These are phyloP conservation scores for Eupithecia abbreviata DNA, from an alignment of 2,888 invertebrate genomes.

Conservation along the genomic window DNA sequence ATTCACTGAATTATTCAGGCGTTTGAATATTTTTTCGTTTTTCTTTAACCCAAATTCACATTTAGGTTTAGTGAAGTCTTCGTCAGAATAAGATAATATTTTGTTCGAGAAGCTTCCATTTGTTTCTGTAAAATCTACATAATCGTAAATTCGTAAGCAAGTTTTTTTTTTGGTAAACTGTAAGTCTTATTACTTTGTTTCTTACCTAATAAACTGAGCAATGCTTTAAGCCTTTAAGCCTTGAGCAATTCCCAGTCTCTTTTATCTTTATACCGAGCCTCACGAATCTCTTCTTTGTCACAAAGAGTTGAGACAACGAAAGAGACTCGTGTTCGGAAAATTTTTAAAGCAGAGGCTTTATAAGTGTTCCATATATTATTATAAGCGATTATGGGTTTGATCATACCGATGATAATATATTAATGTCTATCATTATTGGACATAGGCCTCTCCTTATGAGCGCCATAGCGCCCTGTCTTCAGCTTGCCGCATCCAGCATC, in stretches of 20 bases:
- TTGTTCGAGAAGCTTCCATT: background rate
- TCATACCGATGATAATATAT: too few relatives aligned
- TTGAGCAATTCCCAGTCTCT: background rate
- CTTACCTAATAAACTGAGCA: background rate
- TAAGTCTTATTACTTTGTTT: background rate
- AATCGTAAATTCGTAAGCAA: background rate
- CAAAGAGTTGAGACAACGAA: too few relatives aligned
- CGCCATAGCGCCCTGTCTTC: too few relatives aligned
- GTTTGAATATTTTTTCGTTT: constrained; percentile 55
- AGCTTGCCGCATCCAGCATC: too few relatives aligned
- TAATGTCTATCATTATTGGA: too few relatives aligned
- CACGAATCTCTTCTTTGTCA: too few relatives aligned
- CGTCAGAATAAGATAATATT: background rate
- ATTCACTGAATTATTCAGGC: constrained; percentile 70
- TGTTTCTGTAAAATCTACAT: background rate
- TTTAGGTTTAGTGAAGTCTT: constrained; percentile 14
- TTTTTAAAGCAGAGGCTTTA: too few relatives aligned
- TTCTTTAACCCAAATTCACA: constrained; percentile 53
- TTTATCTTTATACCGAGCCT: too few relatives aligned
- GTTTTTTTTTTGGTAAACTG: background rate
- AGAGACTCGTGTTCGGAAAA: too few relatives aligned
- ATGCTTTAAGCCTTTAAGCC: background rate
- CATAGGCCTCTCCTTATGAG: too few relatives aligned
- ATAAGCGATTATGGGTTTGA: too few relatives aligned
- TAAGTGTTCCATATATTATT: too few relatives aligned